A percentile compares a stretch with the other conserved stretches of the same genome.
Conservation (phyloP, 2,888 invertebrate genomes). For the Peribatodes rhomboidaria region DNA sequence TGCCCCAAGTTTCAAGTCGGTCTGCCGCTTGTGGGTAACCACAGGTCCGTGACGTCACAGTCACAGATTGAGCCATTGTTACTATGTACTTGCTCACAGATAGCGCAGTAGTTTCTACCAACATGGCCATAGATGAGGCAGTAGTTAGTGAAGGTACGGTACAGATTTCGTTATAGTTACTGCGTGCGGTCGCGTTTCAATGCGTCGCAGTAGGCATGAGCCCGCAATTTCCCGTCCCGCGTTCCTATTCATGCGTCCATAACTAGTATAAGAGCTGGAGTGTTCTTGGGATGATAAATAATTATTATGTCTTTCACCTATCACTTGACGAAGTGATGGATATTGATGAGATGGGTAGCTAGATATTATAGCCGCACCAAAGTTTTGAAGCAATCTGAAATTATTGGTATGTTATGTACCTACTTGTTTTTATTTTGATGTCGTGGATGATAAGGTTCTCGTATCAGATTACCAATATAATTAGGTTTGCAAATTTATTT, state of each 20-base stretch:
- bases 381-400: too few relatives aligned
- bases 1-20: conserved; percentile 11
- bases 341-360: too few relatives aligned
- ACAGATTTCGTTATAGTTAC: not conserved
- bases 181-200: conserved; percentile 46
- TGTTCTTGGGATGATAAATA: not conserved
- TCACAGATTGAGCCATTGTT: not conserved
- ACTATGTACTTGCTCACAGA: not conserved
- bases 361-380: too few relatives aligned
- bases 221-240: conserved; percentile 63
- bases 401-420: too few relatives aligned
- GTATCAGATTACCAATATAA: too few relatives aligned
- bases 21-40: conserved; percentile 17
- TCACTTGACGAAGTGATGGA: not conserved
- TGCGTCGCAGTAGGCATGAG: conserved; percentile 52
- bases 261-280: conserved; percentile 18
- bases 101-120: not conserved
- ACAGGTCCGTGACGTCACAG: conserved; percentile 22
- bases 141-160: not conserved
- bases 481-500: too few relatives aligned
- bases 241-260: conserved; percentile 51
- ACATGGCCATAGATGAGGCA: too few relatives aligned
- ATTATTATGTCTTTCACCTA: not conserved
- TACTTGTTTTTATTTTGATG: too few relatives aligned
- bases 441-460: too few relatives aligned